phyloP scores from a whole-genome alignment of 2,888 invertebrate genomes.

The Nowickia ferox region DNA sequence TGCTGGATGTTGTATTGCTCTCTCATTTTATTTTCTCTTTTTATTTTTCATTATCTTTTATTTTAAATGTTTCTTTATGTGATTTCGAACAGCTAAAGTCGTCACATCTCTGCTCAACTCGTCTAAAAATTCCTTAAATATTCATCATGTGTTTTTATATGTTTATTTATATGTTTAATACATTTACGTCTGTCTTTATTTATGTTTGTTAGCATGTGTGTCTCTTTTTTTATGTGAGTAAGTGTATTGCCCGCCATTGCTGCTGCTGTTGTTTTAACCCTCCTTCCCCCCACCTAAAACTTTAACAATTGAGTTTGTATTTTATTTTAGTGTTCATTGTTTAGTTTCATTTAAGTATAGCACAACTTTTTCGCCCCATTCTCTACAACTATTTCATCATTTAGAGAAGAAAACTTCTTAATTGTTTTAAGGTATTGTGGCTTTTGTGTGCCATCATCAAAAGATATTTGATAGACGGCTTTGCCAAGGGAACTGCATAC shows the following conservation, averaged over 20 bases:
- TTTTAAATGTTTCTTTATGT: conserved; percentile 41
- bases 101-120: conserved; percentile 30
- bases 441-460: conserved; percentile 56
- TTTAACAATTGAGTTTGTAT: conserved; percentile 46
- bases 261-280: conserved; percentile 37
- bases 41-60: conserved; percentile 39
- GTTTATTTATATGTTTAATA: neutral
- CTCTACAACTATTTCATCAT: conserved; percentile 26
- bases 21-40: neutral
- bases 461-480: conserved; percentile 17
- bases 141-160: conserved; percentile 40
- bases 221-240: neutral
- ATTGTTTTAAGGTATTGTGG: conserved; percentile 71
- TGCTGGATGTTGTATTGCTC: neutral
- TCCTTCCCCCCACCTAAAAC: conserved; percentile 6
- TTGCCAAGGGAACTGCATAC: neutral
- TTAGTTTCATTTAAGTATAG: neutral
- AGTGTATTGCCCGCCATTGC: neutral
- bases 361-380: conserved; percentile 13
- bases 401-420: conserved; percentile 61
- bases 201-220: neutral
- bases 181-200: too few relatives aligned
- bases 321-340: conserved; percentile 29
- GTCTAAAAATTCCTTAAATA: conserved; percentile 59
- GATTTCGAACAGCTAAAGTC: conserved; percentile 27